Conservation (phyloP, 2,888 invertebrate species). For the Meandrusa payeni region DNA sequence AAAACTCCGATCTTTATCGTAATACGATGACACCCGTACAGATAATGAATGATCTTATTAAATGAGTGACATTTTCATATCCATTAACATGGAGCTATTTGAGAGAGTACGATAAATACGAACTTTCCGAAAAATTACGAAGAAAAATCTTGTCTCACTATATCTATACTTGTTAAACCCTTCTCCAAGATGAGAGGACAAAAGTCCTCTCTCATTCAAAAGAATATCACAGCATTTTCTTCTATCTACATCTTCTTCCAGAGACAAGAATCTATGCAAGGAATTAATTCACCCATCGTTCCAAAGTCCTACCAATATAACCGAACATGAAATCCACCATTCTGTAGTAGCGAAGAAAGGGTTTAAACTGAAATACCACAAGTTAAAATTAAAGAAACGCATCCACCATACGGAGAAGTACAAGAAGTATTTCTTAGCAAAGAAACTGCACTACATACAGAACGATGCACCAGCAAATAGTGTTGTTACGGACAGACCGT, state of each 20-base stretch:
- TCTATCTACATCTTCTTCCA: slow-evolving; percentile 39
- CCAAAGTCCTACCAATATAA: slow-evolving; percentile 48
- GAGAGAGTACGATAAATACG: too few species aligned
- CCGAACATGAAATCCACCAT: slow-evolving; percentile 55
- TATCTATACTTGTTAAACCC: too few species aligned
- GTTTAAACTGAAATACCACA: slow-evolving; percentile 56
- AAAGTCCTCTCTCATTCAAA: too few species aligned
- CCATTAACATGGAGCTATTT: too few species aligned
- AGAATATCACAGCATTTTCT: too few species aligned
- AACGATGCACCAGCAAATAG: slow-evolving; percentile 45
- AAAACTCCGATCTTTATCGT: too few species aligned
- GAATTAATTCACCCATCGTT: slow-evolving; percentile 50
- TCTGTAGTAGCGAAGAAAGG: slow-evolving; percentile 68
- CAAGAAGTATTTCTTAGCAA: slow-evolving; percentile 52
- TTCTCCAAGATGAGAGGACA: too few species aligned
- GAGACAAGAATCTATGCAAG: slow-evolving; percentile 51
- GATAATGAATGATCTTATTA: too few species aligned
- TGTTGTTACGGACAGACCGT: slow-evolving; percentile 52
- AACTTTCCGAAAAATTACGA: too few species aligned
- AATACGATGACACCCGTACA: too few species aligned
- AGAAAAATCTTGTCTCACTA: too few species aligned
- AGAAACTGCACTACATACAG: slow-evolving; percentile 48
- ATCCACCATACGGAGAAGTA: slow-evolving; percentile 45
- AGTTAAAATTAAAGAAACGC: slow-evolving; percentile 55
- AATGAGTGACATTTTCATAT: too few species aligned